A percentile compares a stretch with the other conserved stretches of the same genome.
phyloP scores from a whole-genome alignment of 2,113 vertebrate genomes.

The Gracilinanus agilis region DNA sequence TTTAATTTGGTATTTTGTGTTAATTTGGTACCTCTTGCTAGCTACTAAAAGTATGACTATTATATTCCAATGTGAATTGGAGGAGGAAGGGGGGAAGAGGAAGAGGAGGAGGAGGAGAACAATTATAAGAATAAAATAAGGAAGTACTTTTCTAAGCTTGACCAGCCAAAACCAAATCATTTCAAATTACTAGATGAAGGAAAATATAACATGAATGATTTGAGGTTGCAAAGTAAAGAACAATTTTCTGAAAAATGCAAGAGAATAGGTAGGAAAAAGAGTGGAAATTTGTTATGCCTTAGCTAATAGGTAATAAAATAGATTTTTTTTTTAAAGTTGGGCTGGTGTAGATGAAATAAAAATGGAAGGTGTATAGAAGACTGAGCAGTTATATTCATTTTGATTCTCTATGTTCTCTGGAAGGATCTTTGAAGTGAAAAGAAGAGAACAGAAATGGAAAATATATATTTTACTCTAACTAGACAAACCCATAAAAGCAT shows the following conservation, averaged over 20 bases:
- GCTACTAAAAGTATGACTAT: neutral
- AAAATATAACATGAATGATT: neutral
- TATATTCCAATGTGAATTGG: slow-evolving; percentile 26
- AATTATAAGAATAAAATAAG: neutral
- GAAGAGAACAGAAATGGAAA: too few relatives aligned
- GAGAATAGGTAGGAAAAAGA: neutral
- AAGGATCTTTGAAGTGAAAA: too few relatives aligned
- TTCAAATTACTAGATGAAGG: neutral
- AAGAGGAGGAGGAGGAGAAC: neutral
- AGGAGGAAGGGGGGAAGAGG: too few relatives aligned
- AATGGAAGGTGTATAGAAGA: too few relatives aligned
- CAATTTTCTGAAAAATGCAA: neutral
- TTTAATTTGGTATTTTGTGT: slow-evolving; percentile 49
- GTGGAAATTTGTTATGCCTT: neutral
- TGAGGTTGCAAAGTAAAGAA: neutral
- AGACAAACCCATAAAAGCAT: too few relatives aligned
- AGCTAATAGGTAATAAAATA: too few relatives aligned
- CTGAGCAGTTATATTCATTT: too few relatives aligned
- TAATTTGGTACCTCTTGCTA: slow-evolving; percentile 1
- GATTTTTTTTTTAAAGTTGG: too few relatives aligned
- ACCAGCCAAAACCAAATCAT: neutral
- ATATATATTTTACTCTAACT: too few relatives aligned
- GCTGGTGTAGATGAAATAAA: too few relatives aligned
- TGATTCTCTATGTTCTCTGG: too few relatives aligned
- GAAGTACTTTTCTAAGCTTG: neutral